Base-by-base conservation (phyloP, 92 coral and sea anemone species). In the Palythoa caribaeorum region DNA sequence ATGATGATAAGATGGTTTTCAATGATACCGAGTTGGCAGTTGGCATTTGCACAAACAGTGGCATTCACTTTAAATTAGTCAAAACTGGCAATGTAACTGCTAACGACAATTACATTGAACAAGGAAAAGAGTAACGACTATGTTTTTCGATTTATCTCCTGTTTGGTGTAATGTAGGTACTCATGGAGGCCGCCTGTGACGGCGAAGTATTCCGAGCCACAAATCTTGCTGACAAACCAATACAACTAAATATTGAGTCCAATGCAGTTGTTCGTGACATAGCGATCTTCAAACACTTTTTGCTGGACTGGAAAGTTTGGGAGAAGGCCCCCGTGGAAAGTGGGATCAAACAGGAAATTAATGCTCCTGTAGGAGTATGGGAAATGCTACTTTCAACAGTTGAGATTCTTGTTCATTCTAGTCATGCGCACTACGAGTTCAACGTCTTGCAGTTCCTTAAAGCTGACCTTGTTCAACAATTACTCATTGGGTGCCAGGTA, bases 401-500 rank as follows among this genome's bases (percentile, higher is more conserved):
- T 3, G 99, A 97, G 86, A 96, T 96, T 20, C 93, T 97, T 47
- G 96, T 96, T 2, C 98, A 93, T 80, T 94, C 92, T 0, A 94
- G 96, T 75, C 98, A 97, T 72, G 92, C 96, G n/a, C 92, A 90
- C 81, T 95, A 94, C 89, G 77, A 84, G 89, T 97, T 97, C 54
- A 97, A 97, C 84, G 94, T 97, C 70, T 76, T 83, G 53, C 99
- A 97, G 92, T 95, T 97, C 74, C 96, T 94, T 86, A 93, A 94
- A 73, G 99, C 98, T 2, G 97, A 94, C 72, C 97, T 94, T 3
- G 94, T 97, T 14, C 97, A 93, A 77, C 96, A 92, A 83, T 91
- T 97, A 65, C 91, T 97, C 38, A 96, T 97, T 95, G 98, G 99
- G 15, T 97, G 99, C 53, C 99, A 97, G 96, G 99, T 97, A 78